These are phyloP conservation scores for Thamnophis elegans DNA, from an alignment of 2,797 vertebrate species.

Conservation along the genomic window DNA sequence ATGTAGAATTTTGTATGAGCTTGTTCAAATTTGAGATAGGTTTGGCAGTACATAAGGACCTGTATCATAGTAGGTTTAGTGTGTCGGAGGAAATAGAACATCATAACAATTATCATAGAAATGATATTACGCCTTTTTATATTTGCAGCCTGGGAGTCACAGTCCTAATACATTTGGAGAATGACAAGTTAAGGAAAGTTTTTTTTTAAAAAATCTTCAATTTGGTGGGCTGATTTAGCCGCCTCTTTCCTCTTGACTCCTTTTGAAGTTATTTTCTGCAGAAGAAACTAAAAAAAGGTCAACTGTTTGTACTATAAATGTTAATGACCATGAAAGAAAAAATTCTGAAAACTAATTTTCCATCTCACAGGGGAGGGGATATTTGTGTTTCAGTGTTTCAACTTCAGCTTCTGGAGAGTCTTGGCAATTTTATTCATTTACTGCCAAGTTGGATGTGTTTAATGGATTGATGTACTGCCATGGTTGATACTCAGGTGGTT, in stretches of 20 bases:
- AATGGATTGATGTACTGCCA: neutral
- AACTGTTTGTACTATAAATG: neutral
- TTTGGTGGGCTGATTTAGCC: neutral
- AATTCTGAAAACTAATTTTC: neutral
- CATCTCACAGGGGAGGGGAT: neutral
- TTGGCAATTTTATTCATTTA: neutral
- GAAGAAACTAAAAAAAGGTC: neutral
- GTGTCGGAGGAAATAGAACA: neutral
- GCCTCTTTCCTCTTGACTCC: neutral
- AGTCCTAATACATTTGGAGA: neutral
- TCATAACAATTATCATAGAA: neutral
- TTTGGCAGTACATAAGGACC: neutral
- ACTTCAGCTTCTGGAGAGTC: neutral
- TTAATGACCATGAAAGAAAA: neutral
- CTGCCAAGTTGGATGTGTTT: neutral
- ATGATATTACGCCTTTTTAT: neutral
- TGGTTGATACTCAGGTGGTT: neutral
- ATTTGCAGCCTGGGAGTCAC: neutral
- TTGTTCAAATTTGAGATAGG: neutral
- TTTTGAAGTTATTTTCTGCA: neutral
- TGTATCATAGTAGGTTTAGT: neutral
- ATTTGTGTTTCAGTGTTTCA: neutral
- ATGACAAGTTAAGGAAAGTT: neutral
- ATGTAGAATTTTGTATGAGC: neutral
- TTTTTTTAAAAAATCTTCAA: neutral